These are phyloP conservation scores for Spialia ferax DNA, from an alignment of 2,888 invertebrate genomes.

Conservation along the genomic window DNA sequence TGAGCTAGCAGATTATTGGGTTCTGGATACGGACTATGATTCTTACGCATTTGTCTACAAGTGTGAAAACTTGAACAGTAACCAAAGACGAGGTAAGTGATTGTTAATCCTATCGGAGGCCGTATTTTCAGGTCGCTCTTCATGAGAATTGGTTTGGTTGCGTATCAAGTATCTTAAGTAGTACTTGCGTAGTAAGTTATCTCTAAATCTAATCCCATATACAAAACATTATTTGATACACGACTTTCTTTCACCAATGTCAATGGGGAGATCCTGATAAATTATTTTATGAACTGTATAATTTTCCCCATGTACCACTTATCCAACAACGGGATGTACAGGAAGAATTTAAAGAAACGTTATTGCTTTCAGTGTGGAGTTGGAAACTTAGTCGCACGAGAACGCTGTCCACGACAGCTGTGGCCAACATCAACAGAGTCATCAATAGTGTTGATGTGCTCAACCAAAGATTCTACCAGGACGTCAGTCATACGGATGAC, in stretches of 20 bases:
- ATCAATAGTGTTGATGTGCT: conserved; percentile 59
- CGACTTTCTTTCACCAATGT: too few species aligned
- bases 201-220: too few species aligned
- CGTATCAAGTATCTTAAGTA: too few species aligned
- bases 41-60: conserved; percentile 88
- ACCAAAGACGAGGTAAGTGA: conserved; percentile 54
- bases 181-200: too few species aligned
- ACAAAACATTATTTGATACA: too few species aligned
- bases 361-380: conserved; percentile 53
- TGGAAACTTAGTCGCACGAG: conserved; percentile 71
- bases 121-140: too few species aligned
- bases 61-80: conserved; percentile 73
- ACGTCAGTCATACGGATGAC: conserved; percentile 55
- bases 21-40: conserved; percentile 86
- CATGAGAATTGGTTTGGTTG: too few species aligned
- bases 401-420: conserved; percentile 49
- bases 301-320: background rate
- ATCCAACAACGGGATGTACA: background rate
- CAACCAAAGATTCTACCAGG: conserved; percentile 57
- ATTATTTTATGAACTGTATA: background rate
- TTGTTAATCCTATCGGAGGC: too few species aligned
- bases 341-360: background rate
- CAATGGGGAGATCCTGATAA: too few species aligned
- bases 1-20: conserved; percentile 52
- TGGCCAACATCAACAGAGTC: conserved; percentile 53